Base-by-base conservation (phyloP, 2,888 invertebrate species). In the Patella depressa region DNA sequence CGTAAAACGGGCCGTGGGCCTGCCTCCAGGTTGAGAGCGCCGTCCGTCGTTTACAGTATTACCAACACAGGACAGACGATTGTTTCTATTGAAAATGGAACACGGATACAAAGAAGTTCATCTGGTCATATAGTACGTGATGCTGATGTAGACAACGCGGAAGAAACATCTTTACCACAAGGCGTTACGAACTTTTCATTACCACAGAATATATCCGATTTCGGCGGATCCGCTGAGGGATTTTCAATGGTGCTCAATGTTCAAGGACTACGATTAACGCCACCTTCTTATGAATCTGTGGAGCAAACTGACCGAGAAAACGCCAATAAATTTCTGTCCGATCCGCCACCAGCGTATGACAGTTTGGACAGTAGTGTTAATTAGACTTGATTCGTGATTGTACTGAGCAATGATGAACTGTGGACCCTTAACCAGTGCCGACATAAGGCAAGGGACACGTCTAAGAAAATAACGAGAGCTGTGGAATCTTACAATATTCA, bases 191-290 rank as follows among this genome's bases (percentile, higher is more conserved):
- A 45, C 9, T 45, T 45, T 7, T 45, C 45, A 45, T 45, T 45
- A 45, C 45, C 45, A 9, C 45, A 45, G 4, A 45, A 45, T 45
- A 45, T 45, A 45, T 45, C 45, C 45, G 4, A 45, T 45, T 7
- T 45, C 7, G 45, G 9, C 1, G 45, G 65, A 65, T 24, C 19
- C 3, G 11, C 65, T 65, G 11, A 12, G 3, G 65, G 65, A 24
- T 65, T 65, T 65, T 65, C 65, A 24, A 65, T 65, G 65, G 65
- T 65, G 19, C 24, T 65, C 19, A 65, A 65, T 24, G 65, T 65
- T 65, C 65, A 65, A 11, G 24, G 24, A 24, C 24, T 65, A 65
- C 65, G 65, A 24, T 24, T 65, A 24, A 24, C 65, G 24, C 65
- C 65, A 14, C 65, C 65, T 19, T 65, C 65, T 65, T 65, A 65